Base-by-base conservation (phyloP, 2,113 vertebrate genomes). In the Gopherus evgoodei region DNA sequence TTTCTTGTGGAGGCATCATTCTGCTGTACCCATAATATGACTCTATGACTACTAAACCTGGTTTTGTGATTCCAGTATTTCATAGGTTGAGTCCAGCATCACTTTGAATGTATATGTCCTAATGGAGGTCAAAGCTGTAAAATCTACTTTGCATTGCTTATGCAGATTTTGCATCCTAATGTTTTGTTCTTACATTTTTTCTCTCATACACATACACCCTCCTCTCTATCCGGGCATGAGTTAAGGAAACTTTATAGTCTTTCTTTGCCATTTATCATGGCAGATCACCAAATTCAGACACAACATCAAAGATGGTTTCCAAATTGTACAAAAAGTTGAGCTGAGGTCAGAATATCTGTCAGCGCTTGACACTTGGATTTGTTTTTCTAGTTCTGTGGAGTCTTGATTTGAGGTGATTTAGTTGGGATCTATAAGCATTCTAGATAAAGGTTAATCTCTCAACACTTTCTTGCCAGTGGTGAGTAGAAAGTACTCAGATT, bases 121-220 rank as follows among this genome's bases (percentile, higher is more conserved):
- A 79, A 17, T 38, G 25, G 16, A 85, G 84, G 57, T 10, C 44
- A 53, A 52, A 88, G 49, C 13, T 83, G 76, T 69, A 35, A 54
- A 5, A 72, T 21, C 3, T 11, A 72, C 19, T 10, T 72, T 21
- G 8, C n/a, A 72, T 53, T 89, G 62, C 52, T 35, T 80, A 8
- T 56, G 25, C 11, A 3, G 38, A 9, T 38, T n/a, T 81, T 69
- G 2, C 2, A 19, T 24, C 0, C 0, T 2, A 6, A 38, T 0
- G 0, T 88, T 81, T 81, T 35, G 54, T 35, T 76, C 9, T 72
- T 72, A 38, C 38, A 5, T 72, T 21, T 72, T 65, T 4, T 69
- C n/a, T 38, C 19, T 38, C 65, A 38, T 21, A 9, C 19, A 38
- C n/a, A 21, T 22, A 19, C 5, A 14, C 35, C 17, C n/a, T 17